A percentile compares a stretch with the other conserved stretches of the same genome.
These are phyloP conservation scores for Rhagonycha fulva DNA, from an alignment of 2,888 invertebrate genomes.

Conservation along the genomic window DNA sequence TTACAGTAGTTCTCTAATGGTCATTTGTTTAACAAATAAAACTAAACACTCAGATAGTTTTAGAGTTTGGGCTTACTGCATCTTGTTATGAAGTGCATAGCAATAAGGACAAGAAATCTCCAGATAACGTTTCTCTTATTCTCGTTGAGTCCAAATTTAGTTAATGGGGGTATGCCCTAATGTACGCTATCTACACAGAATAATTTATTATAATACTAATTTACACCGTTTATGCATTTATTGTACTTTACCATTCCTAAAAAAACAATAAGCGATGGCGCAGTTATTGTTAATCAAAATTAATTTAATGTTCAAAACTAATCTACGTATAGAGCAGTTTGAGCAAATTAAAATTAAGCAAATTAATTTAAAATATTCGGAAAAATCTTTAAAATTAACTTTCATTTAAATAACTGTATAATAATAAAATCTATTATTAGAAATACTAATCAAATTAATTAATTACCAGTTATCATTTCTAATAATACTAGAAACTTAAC, in stretches of 20 bases:
- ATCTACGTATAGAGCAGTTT: neutral
- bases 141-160: neutral
- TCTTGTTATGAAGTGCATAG: constrained; percentile 17
- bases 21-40: constrained; percentile 56
- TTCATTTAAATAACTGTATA: neutral
- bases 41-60: constrained; percentile 31
- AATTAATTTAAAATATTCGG: neutral
- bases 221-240: neutral
- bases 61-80: constrained; percentile 13
- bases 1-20: constrained; percentile 46
- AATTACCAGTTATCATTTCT: neutral
- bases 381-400: neutral
- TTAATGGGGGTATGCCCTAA: neutral
- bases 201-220: neutral
- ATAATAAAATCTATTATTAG: neutral
- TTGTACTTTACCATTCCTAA: neutral
- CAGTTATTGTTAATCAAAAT: neutral
- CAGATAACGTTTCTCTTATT: neutral
- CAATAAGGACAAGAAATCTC: constrained; percentile 9
- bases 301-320: neutral
- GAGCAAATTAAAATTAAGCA: neutral
- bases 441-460: neutral
- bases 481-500: neutral
- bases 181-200: neutral
- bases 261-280: neutral